A percentile compares a stretch with the other conserved stretches of the same genome.
These are phyloP conservation scores for Eubasilissa regina DNA, from an alignment of 1,140 invertebrate species.

Conservation along the genomic window DNA sequence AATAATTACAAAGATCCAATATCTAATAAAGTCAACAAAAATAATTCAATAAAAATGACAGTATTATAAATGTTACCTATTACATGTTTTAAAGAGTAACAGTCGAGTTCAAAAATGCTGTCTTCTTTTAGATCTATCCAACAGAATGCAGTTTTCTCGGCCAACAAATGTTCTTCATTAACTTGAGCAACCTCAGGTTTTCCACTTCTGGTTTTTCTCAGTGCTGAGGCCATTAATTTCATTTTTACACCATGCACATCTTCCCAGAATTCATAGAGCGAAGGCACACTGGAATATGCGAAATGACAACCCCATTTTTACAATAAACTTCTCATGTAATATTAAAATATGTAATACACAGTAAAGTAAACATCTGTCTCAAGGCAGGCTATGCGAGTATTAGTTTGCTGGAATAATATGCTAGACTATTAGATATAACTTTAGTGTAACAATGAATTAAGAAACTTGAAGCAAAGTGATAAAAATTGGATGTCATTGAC, in stretches of 20 bases:
- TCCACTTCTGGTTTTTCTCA: conserved; percentile 70
- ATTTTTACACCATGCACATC: conserved; percentile 75
- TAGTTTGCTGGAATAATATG: no score
- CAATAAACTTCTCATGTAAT: neutral
- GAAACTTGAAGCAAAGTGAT: no score
- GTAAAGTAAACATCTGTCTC: no score
- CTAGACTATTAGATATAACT: no score
- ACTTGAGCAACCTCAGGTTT: conserved; percentile 74
- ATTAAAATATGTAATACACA: neutral
- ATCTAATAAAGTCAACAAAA: no score
- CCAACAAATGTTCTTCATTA: conserved; percentile 70
- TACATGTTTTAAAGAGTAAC: conserved; percentile 65
- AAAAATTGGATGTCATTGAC: no score
- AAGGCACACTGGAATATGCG: conserved; percentile 72
- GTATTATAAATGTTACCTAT: conserved; percentile 62
- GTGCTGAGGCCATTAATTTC: conserved; percentile 70
- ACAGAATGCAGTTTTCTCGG: conserved; percentile 71
- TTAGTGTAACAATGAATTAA: no score
- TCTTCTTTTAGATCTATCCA: conserved; percentile 76
- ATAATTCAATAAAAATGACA: neutral
- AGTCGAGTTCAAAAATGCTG: conserved; percentile 69
- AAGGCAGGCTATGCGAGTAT: no score
- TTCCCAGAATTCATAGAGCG: conserved; percentile 76
- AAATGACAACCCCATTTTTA: neutral
- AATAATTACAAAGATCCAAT: no score